Evolutionary conservation across 1,140 invertebrate species (phyloP), one percentile per base, ranked within the genome.

Genomic region (Pogonomyrmex barbatus): DNA sequence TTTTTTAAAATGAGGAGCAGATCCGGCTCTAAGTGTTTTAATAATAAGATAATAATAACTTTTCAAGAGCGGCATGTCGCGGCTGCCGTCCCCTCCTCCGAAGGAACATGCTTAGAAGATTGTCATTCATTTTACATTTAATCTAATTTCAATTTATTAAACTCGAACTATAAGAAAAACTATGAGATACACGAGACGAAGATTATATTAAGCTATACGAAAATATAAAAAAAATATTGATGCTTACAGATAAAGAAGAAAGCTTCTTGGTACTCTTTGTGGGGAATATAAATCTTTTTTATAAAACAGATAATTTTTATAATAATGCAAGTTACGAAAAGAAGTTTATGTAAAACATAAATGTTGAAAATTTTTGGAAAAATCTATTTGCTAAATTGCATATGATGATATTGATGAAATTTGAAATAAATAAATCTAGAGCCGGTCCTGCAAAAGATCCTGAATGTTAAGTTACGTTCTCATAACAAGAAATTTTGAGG

Each of bases 1-100:
- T 71, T 33, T 82, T 62, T 45, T 56, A 17, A 63, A 24, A 87
- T n/a, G n/a, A 87, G 60, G 63, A 5, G 58, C 42, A 56, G 30
- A n/a, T 50, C 12, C 56, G 2, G 45, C 47, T 65, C 9, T 60
- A 45, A 0, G 5, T 45, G n/a, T 78, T 24, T 24, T 10, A 39
- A 2, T 0, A 45, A 67, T 14, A 24, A 45, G 14, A 45, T 2
- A 45, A 45, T 30, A 8, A n/a, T n/a, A 10, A 45, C 33, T 60
- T 62, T 62, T 8, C 6, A 60, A 62, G n/a, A 79, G 33, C 2
- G 6, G 2, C 4, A 42, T 56, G 36, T 81, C 45, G 14, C 63
- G 3, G 45, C 39, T 75, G 36, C 10, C 12, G 10, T 42, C 56
- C 12, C 10, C 39, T 75, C n/a, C 10, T 12, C 0, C 6, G 33